These are phyloP conservation scores for Tethea ocularis DNA, from an alignment of 2,888 invertebrate species.

Conservation along the genomic window DNA sequence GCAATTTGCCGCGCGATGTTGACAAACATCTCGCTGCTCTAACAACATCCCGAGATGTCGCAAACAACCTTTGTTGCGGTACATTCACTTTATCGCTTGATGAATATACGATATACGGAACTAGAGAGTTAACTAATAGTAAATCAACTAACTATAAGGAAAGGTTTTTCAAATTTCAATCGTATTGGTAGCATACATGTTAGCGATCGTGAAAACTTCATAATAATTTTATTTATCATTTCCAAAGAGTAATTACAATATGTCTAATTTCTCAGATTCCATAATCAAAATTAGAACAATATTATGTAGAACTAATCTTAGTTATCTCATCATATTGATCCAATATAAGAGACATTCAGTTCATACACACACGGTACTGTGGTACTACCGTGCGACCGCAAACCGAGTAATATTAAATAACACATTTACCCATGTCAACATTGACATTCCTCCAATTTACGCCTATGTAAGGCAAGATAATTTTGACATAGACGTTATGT, in stretches of 20 bases:
- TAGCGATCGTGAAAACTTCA: too few species aligned
- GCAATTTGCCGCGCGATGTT: constrained; percentile 5
- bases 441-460: constrained; percentile 3
- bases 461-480: background rate
- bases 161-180: too few species aligned
- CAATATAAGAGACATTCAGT: background rate
- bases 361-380: background rate
- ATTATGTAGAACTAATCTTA: background rate
- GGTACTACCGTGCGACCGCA: background rate
- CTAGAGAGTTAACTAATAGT: background rate
- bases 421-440: constrained; percentile 5
- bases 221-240: too few species aligned
- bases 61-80: constrained; percentile 4
- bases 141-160: too few species aligned
- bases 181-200: too few species aligned
- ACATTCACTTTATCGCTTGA: constrained; percentile 4
- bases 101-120: background rate
- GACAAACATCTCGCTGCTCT: constrained; percentile 6
- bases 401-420: constrained; percentile 2
- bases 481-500: background rate
- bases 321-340: background rate
- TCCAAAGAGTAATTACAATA: too few species aligned
- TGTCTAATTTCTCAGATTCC: too few species aligned
- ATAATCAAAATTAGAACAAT: too few species aligned
- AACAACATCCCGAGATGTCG: constrained; percentile 5